Evolutionary conservation across 2,797 vertebrate genomes (phyloP).

Genomic region (Phyllotis vaccarum): DNA sequence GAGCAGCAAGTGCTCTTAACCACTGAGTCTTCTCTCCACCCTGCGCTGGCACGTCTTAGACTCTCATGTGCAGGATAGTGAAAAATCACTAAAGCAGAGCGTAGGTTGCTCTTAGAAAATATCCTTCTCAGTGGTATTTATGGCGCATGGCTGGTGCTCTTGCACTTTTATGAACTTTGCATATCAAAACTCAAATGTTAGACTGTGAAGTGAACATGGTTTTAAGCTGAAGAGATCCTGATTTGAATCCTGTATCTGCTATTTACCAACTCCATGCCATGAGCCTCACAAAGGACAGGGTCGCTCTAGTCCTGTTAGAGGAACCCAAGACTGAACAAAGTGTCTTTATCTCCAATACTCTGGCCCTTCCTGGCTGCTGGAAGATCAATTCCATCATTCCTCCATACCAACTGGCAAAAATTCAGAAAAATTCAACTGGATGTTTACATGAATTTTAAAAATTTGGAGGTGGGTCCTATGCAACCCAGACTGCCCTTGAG

Average conservation of each 20-base stretch:
- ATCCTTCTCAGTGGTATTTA: background rate
- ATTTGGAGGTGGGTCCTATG: background rate
- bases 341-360: background rate
- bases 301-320: fast-evolving
- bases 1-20: background rate
- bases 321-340: background rate
- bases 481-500: background rate
- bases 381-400: background rate
- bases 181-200: slow-evolving; percentile 12
- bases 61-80: background rate
- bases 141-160: slow-evolving; percentile 4
- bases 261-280: background rate
- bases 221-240: slow-evolving; percentile 3
- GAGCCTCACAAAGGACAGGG: background rate
- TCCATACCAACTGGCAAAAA: background rate
- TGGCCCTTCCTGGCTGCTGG: background rate
- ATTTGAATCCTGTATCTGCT: background rate
- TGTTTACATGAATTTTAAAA: background rate
- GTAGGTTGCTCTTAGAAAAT: background rate
- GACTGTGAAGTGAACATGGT: background rate
- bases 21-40: background rate
- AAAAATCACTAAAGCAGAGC: background rate
- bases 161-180: slow-evolving; percentile 22
- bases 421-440: background rate
- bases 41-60: background rate